Base-by-base conservation (phyloP, 1,140 invertebrate genomes). In the Papilio aristodemus region DNA sequence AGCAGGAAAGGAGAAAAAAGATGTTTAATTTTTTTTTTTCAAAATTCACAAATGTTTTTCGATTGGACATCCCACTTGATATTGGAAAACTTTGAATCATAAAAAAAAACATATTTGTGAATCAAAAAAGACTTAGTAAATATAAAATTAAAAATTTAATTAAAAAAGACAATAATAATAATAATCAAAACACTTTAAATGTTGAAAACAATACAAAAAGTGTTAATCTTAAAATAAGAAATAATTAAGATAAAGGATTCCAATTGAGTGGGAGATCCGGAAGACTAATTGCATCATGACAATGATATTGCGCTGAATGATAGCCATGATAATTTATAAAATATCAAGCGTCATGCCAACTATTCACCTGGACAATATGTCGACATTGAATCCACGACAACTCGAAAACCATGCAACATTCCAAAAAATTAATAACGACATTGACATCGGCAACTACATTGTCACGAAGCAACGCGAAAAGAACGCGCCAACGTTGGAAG, bases 1-100 rank as follows among this genome's bases (percentile, higher is more conserved):
- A 86, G 88, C 88, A 86, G 83, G 82, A 88, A 91, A 91, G 87
- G 86, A 88, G 86, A 91, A 88, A 89, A 91, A 91, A 86, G 73
- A 89, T 80, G 74, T 79, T 81, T 82, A 77, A 74, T 81, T 80
- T 80, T 80, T 80, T 72, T 81, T 80, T 80, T 80, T 80, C 71
- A 78, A 79, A 77, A 81, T 76, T 79, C 71, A 83, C 68, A 78
- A 81, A 73, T 79, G 75, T 78, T 67, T 77, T 72, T 75, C 73
- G 37, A 78, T 69, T 83, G 79, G 81, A 86, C 74, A 75, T 84
- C 85, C 79, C 87, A 88, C 86, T 82, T 75, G 71, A 71, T 69
- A 63, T 74, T 64, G 39, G 62, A 73, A 71, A 71, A 39, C 60
- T 70, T 72, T n/a, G n/a, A 50, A 54, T 22, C 0, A 8, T 9